Conservation (phyloP, 2,113 vertebrate species). For the Xenotilapia longispinis region DNA sequence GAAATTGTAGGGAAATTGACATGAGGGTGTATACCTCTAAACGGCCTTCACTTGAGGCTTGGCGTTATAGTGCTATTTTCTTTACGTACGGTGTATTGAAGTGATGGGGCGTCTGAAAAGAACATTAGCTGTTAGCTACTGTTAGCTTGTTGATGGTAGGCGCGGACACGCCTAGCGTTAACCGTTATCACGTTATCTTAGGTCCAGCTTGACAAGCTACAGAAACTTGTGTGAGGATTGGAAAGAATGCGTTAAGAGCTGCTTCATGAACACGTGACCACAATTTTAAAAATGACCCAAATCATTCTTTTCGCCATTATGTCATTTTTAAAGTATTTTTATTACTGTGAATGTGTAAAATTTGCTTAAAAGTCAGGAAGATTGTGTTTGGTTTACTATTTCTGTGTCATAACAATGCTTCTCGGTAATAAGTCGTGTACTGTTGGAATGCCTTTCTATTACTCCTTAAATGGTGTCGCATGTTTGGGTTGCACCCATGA, state of each 20-base stretch:
- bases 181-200: constrained; percentile 5
- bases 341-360: not conserved
- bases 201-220: not conserved
- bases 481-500: not conserved
- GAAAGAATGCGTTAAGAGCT: not conserved
- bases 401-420: not conserved
- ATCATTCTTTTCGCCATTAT: not conserved
- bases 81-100: not conserved
- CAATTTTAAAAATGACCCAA: not conserved
- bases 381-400: not conserved
- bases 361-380: not conserved
- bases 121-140: not conserved
- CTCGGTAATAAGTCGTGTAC: not conserved
- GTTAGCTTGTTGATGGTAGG: constrained; percentile 22
- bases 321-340: accelerated
- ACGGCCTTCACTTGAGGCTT: accelerated
- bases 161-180: constrained; percentile 52
- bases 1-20: not conserved
- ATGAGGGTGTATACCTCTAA: accelerated
- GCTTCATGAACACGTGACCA: not conserved
- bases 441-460: not conserved
- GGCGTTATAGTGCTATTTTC: accelerated
- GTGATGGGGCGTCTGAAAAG: not conserved
- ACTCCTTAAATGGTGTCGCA: not conserved
- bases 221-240: not conserved